phyloP scores from a whole-genome alignment of 2,888 invertebrate genomes.

The Masnerella sp. region DNA sequence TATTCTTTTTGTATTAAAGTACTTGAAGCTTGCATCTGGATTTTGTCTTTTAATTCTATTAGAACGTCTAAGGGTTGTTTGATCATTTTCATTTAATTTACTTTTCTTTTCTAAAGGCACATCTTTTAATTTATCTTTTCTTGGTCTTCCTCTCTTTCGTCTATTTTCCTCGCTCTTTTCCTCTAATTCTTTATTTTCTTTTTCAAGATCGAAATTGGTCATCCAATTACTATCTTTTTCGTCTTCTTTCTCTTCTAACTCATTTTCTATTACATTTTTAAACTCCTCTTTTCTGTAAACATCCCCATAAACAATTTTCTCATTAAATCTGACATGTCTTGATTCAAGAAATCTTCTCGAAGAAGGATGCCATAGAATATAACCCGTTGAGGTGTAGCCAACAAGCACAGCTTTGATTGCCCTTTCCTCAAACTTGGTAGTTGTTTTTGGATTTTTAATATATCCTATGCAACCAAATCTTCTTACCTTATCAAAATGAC shows the following conservation, averaged over 20 bases:
- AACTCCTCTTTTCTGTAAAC: neutral
- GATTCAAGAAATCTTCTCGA: constrained; percentile 29
- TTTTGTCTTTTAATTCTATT: neutral
- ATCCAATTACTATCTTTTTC: too few species aligned
- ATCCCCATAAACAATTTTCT: constrained; percentile 21
- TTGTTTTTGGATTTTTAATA: neutral
- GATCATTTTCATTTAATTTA: neutral
- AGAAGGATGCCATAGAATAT: constrained; percentile 57
- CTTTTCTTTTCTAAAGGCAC: neutral
- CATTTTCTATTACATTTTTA: neutral
- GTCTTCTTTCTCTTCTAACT: constrained; percentile 26
- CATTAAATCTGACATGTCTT: constrained; percentile 37
- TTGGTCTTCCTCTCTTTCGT: too few species aligned
- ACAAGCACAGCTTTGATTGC: constrained; percentile 1
- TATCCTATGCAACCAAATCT: constrained; percentile 8
- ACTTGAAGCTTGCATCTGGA: neutral
- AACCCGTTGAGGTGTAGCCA: constrained; percentile 49
- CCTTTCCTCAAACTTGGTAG: neutral
- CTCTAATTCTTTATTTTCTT: neutral
- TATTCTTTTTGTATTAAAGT: neutral
- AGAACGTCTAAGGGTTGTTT: neutral
- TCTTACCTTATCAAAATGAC: neutral
- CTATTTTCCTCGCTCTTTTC: neutral
- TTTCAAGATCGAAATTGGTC: too few species aligned
- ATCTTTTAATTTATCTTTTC: too few species aligned